Evolutionary conservation across 2,888 invertebrate genomes (phyloP).

Genomic region (Megastigmus dorsalis): DNA sequence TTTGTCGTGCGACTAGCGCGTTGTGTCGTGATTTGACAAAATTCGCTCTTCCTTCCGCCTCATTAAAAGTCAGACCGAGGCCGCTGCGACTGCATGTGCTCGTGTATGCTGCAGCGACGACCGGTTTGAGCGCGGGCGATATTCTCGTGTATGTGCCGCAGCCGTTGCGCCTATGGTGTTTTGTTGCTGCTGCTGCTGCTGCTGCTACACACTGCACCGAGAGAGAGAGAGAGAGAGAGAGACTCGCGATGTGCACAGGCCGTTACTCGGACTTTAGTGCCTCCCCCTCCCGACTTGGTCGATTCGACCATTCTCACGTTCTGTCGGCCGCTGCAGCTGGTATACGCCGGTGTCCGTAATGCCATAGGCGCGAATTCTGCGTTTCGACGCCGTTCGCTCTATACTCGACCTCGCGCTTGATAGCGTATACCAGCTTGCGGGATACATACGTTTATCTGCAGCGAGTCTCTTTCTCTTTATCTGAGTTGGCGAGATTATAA

Average conservation of each 20-base stretch:
- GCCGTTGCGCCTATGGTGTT: not conserved
- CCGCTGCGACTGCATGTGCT: not conserved
- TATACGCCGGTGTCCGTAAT: too few relatives aligned
- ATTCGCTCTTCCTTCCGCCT: constrained; percentile 42
- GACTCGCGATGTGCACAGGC: not conserved
- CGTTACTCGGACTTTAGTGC: constrained; percentile 24
- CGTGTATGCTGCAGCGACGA: not conserved
- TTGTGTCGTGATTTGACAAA: constrained; percentile 1
- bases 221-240: not conserved
- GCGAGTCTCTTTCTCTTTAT: too few relatives aligned
- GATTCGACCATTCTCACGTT: constrained; percentile 46
- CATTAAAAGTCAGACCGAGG: constrained; percentile 19
- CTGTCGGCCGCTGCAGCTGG: not conserved
- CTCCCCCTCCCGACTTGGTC: not conserved
- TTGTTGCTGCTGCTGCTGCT: not conserved
- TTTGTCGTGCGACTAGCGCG: too few relatives aligned
- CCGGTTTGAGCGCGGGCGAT: constrained; percentile 21
- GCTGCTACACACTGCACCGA: too few relatives aligned
- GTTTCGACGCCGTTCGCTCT: too few relatives aligned
- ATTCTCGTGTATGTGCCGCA: not conserved
- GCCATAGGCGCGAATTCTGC: too few relatives aligned
- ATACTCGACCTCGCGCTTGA: constrained; percentile 1
- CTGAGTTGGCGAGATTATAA: too few relatives aligned
- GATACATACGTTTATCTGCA: too few relatives aligned
- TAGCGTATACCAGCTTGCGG: too few relatives aligned